A percentile compares a stretch with the other conserved stretches of the same genome.
Conservation (phyloP, 2,888 invertebrate species). For the Trichacis sp. region DNA sequence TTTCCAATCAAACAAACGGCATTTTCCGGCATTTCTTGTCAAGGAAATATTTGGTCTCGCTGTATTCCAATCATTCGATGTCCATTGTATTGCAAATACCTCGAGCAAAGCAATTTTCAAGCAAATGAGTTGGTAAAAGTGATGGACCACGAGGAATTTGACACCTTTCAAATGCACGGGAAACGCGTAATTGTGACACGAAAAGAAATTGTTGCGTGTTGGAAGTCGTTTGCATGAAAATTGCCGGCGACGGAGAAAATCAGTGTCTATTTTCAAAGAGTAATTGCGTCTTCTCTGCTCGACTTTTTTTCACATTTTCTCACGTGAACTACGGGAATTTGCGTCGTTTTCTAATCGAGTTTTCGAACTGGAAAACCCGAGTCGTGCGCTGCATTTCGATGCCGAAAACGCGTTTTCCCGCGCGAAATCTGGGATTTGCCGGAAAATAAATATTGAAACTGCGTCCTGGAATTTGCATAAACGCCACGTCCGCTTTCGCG, state of each 20-base stretch:
- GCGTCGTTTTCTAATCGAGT: not conserved
- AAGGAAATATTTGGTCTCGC: too few relatives aligned
- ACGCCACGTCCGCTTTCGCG: too few relatives aligned
- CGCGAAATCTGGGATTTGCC: not conserved
- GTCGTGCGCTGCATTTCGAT: constrained; percentile 28
- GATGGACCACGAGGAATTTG: not conserved
- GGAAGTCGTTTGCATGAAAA: not conserved
- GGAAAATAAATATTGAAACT: not conserved
- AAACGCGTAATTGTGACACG: not conserved
- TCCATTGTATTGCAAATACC: too few relatives aligned
- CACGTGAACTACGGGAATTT: not conserved
- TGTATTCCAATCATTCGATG: too few relatives aligned
- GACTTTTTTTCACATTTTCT: not conserved
- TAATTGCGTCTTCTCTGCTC: not conserved
- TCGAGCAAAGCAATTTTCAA: not conserved
- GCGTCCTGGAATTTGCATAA: not conserved
- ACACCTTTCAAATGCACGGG: not conserved
- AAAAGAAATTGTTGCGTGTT: constrained; percentile 1
- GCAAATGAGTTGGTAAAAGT: not conserved
- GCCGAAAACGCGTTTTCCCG: not conserved
- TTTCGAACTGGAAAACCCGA: constrained; percentile 4
- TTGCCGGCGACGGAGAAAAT: not conserved
- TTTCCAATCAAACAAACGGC: too few relatives aligned
- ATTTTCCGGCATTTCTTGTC: too few relatives aligned
- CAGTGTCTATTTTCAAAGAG: not conserved